A percentile compares a stretch with the other conserved stretches of the same genome.
Evolutionary conservation across 1,140 invertebrate species (phyloP).

Genomic region (Battus philenor): DNA sequence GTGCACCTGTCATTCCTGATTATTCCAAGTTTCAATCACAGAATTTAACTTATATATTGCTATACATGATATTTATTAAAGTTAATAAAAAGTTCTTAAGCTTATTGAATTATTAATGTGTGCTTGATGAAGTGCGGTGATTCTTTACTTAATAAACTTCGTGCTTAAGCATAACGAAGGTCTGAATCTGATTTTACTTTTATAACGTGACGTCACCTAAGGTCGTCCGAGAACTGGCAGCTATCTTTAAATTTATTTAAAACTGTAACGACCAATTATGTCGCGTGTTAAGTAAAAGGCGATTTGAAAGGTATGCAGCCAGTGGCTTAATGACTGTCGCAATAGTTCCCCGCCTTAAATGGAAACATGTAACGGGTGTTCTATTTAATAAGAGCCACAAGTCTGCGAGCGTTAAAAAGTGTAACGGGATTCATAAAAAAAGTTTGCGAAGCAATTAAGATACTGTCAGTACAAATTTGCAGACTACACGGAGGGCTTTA

Average conservation of each 20-base stretch:
- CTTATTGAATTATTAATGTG: no score
- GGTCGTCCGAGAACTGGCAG: background rate
- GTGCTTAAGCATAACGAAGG: no score
- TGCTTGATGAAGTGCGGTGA: no score
- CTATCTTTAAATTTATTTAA: conserved; percentile 6
- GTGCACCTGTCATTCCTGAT: no score
- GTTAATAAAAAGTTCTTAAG: no score
- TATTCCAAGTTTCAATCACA: no score
- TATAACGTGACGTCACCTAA: background rate
- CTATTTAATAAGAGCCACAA: conserved; percentile 8
- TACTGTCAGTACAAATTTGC: no score
- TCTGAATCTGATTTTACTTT: background rate
- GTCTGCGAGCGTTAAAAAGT: background rate
- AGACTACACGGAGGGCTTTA: no score
- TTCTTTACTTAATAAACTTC: no score
- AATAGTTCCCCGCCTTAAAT: conserved; percentile 7
- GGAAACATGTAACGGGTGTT: conserved; percentile 12
- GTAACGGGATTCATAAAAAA: background rate
- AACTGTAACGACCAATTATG: conserved; percentile 11
- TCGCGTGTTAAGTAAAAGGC: conserved; percentile 13
- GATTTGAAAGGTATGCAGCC: conserved; percentile 13
- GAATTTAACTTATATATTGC: no score
- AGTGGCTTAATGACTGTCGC: conserved; percentile 8
- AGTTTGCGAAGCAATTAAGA: no score
- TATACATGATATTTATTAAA: no score